A percentile compares a stretch with the other conserved stretches of the same genome.
Conservation (phyloP, 1,140 invertebrate species). For the Lasaia peninsularis region DNA sequence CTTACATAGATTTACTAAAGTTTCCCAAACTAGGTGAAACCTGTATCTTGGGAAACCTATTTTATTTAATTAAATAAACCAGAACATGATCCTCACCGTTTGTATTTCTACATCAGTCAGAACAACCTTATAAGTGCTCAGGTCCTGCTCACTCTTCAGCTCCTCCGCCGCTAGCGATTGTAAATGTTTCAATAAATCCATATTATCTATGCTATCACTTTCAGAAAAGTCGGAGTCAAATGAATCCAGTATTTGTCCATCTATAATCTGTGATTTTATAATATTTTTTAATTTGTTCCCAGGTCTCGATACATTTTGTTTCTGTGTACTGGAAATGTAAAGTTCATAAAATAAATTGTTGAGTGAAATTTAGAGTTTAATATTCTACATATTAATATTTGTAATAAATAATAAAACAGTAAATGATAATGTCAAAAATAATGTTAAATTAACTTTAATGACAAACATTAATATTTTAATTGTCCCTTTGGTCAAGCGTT, state of each 20-base stretch:
- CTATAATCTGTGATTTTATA: slow-evolving; percentile 44
- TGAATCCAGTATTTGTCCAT: slow-evolving; percentile 58
- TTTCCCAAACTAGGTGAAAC: too few species aligned
- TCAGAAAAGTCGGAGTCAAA: slow-evolving; percentile 37
- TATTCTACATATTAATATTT: too few species aligned
- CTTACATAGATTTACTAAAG: too few species aligned
- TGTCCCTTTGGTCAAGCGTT: too few species aligned
- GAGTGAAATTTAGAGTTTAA: too few species aligned
- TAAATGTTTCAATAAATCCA: slow-evolving; percentile 62
- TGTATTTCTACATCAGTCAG: slow-evolving; percentile 61
- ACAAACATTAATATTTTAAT: too few species aligned
- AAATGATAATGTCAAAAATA: too few species aligned
- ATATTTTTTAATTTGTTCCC: slow-evolving; percentile 50
- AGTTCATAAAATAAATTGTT: too few species aligned
- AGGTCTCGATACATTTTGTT: slow-evolving; percentile 43
- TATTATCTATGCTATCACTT: slow-evolving; percentile 50
- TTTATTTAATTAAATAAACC: not conserved
- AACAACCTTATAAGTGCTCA: slow-evolving; percentile 65
- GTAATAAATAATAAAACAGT: too few species aligned
- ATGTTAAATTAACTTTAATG: too few species aligned
- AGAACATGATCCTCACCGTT: slow-evolving; percentile 37
- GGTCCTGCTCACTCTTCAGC: slow-evolving; percentile 47
- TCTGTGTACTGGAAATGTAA: slow-evolving; percentile 46
- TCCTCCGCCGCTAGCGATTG: slow-evolving; percentile 61
- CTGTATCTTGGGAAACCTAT: too few species aligned